Base-by-base conservation (phyloP, 2,113 vertebrate genomes). In the Dromaius novaehollandiae region DNA sequence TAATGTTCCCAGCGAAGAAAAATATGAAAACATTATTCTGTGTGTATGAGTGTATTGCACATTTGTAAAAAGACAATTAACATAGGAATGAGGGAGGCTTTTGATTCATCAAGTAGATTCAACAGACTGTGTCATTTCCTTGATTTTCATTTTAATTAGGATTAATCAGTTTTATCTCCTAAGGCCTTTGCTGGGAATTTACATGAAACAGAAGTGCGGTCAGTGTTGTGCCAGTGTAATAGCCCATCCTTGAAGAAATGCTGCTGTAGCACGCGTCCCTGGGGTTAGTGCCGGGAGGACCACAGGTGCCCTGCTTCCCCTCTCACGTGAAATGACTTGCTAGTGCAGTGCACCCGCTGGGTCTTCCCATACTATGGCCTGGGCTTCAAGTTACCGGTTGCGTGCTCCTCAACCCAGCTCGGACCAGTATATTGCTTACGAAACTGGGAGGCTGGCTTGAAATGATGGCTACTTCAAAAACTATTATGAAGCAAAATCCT, bases 131-230 rank as follows among this genome's bases (percentile, higher is more conserved):
- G 93, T 95, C 87, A 94, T 95, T 96, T 97, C 79, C 91, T 94
- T 95, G 94, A 94, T 96, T 96, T 95, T 97, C 28, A 60, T 95
- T 97, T 97, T 97, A 96, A 95, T 97, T 95, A 95, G 96, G 94
- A 96, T 95, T 96, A 97, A 97, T 97, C 94, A 92, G 78, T 91
- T 96, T 97, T 96, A 83, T 96, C 93, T 97, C 73, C 71, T 91
- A 89, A 89, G 91, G 85, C 83, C 79, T 95, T 95, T 68, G 82
- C 46, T 46, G 65, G 69, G 89, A 96, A 90, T 97, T 96, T 89
- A 91, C 79, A 89, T 0, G 38, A 89, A 95, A 74, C 91, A 91
- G 85, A 88, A 81, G 69, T 95, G 80, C 64, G 96, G 93, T 91
- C 94, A 94, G 93, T 15, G 9, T 89, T 91, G 56, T 95, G 92